A percentile compares a stretch with the other conserved stretches of the same genome.
phyloP scores from a whole-genome alignment of 2,113 vertebrate genomes.

The Pollimyrus isidori region DNA sequence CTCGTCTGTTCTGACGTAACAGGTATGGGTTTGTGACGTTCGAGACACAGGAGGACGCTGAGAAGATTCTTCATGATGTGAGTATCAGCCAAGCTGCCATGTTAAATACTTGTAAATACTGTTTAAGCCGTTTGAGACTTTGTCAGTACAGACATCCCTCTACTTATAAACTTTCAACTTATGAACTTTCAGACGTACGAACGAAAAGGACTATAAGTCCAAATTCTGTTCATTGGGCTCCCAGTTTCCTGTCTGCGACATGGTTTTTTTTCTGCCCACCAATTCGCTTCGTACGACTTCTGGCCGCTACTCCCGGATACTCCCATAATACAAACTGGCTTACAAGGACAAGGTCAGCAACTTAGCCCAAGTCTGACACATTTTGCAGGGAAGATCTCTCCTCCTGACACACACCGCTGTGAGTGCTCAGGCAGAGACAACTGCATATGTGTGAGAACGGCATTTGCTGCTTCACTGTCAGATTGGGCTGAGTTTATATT shows the following conservation, averaged over 20 bases:
- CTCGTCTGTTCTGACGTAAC: constrained; percentile 14
- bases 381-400: neutral
- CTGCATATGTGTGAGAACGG: neutral
- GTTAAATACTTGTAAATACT: neutral
- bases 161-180: too few relatives aligned
- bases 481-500: too few relatives aligned
- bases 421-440: neutral
- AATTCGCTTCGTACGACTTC: too few relatives aligned
- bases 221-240: too few relatives aligned
- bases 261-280: too few relatives aligned
- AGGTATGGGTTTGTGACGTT: constrained; percentile 87
- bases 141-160: neutral
- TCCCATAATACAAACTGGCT: neutral
- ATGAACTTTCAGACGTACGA: too few relatives aligned
- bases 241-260: too few relatives aligned
- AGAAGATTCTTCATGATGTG: constrained; percentile 76
- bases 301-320: too few relatives aligned
- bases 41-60: constrained; percentile 74
- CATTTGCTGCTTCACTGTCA: neutral
- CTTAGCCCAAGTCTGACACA: neutral
- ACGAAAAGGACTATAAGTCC: too few relatives aligned
- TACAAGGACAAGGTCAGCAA: neutral
- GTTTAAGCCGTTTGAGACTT: neutral
- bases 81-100: constrained; percentile 30
- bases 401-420: neutral